These are phyloP conservation scores for Physella acuta DNA, from an alignment of 1,140 invertebrate genomes.

Conservation along the genomic window DNA sequence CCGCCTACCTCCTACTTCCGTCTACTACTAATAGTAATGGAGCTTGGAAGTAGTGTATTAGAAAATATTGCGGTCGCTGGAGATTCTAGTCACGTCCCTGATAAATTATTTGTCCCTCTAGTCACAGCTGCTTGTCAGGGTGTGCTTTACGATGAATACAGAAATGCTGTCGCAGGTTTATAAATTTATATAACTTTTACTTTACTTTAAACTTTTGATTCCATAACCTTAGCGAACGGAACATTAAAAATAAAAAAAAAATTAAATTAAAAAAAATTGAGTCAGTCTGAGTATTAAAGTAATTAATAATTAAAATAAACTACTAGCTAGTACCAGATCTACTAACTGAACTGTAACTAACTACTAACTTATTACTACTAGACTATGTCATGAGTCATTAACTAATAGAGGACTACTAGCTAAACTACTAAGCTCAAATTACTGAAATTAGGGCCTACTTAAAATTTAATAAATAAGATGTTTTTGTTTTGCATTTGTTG, in stretches of 20 bases:
- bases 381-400: too few species aligned
- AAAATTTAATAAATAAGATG: too few species aligned
- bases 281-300: too few species aligned
- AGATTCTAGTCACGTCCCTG: conserved; percentile 39
- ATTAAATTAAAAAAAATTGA: background rate
- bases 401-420: too few species aligned
- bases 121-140: conserved; percentile 39
- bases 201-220: background rate
- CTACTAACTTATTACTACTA: too few species aligned
- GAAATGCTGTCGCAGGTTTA: conserved; percentile 34
- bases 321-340: too few species aligned
- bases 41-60: conserved; percentile 35
- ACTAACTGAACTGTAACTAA: too few species aligned
- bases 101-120: conserved; percentile 38
- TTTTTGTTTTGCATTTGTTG: too few species aligned
- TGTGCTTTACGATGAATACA: conserved; percentile 32
- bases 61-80: conserved; percentile 43
- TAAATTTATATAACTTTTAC: background rate
- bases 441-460: too few species aligned
- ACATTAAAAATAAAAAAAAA: background rate
- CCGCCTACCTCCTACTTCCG: background rate
- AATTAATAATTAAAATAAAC: too few species aligned
- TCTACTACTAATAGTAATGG: conserved; percentile 30
- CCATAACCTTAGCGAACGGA: background rate
- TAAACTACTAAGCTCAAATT: too few species aligned